Percentiles rank a stretch among this genome's conserved stretches.
These are phyloP conservation scores for Latrodectus hesperus DNA, from an alignment of 2,888 invertebrate species.

Conservation along the genomic window DNA sequence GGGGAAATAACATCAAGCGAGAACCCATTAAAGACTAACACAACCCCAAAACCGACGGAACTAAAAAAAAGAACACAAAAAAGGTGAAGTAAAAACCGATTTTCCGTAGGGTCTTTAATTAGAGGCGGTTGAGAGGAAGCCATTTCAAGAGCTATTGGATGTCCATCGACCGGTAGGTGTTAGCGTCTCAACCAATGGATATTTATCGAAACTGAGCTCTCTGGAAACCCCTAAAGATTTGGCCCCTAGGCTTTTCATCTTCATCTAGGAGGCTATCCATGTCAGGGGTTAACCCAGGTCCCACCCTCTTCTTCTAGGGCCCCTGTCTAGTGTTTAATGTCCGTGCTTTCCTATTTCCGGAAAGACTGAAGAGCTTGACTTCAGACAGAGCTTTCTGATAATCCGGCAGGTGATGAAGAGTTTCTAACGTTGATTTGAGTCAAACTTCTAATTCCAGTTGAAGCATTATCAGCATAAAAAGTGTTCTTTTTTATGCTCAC, in stretches of 20 bases:
- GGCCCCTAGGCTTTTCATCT: conserved; percentile 60
- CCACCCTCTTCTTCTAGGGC: conserved; percentile 28
- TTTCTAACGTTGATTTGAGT: conserved; percentile 6
- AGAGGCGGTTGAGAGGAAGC: conserved; percentile 65
- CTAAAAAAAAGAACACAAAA: conserved; percentile 8
- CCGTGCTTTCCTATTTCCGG: conserved; percentile 45
- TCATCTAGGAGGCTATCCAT: conserved; percentile 64
- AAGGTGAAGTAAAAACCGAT: conserved; percentile 60
- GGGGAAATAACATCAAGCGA: conserved; percentile 5
- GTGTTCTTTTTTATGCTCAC: too few species aligned
- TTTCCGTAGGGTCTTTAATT: conserved; percentile 65
- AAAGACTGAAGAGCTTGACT: conserved; percentile 40
- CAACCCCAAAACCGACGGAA: conserved; percentile 23
- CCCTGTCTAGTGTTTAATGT: conserved; percentile 60
- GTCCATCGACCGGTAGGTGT: conserved; percentile 65
- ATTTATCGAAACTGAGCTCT: conserved; percentile 64
- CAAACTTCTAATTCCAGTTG: background rate
- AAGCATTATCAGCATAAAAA: too few species aligned
- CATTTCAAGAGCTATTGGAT: conserved; percentile 63
- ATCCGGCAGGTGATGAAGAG: conserved; percentile 37
- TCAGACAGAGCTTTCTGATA: conserved; percentile 36
- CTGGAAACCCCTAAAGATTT: conserved; percentile 57
- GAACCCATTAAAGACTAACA: conserved; percentile 48
- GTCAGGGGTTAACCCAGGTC: conserved; percentile 51
- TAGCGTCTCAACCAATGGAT: conserved; percentile 67